These are phyloP conservation scores for Craniophora ligustri DNA, from an alignment of 2,888 invertebrate genomes.

Conservation along the genomic window DNA sequence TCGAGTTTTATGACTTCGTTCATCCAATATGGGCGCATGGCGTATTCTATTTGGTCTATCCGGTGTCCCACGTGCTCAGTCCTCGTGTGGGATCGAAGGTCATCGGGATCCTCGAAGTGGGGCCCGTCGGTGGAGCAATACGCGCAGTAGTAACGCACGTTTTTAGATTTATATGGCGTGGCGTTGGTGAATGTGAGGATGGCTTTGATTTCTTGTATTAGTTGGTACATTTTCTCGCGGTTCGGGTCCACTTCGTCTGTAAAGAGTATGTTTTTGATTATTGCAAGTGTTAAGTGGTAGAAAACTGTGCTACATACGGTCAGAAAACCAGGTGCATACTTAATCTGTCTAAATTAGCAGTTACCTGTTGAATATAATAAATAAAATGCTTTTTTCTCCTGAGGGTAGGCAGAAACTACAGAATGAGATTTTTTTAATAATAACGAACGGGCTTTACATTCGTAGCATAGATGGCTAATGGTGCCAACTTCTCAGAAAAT, in stretches of 20 bases:
- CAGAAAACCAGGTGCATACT: too few relatives aligned
- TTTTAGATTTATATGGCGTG: conserved; percentile 69
- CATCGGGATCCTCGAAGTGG: conserved; percentile 62
- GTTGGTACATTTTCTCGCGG: conserved; percentile 46
- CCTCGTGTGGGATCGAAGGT: conserved; percentile 64
- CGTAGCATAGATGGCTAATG: too few relatives aligned
- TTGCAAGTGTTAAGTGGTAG: background rate
- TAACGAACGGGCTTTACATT: too few relatives aligned
- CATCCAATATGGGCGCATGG: conserved; percentile 66
- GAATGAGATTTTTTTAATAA: too few relatives aligned
- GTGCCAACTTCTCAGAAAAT: too few relatives aligned
- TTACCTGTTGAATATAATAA: too few relatives aligned
- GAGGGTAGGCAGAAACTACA: too few relatives aligned
- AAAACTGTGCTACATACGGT: background rate
- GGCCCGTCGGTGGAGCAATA: conserved; percentile 64
- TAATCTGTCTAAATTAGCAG: too few relatives aligned
- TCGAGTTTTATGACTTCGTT: conserved; percentile 75
- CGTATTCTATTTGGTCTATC: conserved; percentile 57
- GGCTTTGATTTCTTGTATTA: conserved; percentile 65
- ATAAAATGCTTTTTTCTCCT: too few relatives aligned
- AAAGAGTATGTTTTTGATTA: background rate
- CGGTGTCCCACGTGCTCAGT: conserved; percentile 57
- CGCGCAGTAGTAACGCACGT: conserved; percentile 63
- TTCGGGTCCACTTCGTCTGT: conserved; percentile 19
- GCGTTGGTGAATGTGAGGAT: conserved; percentile 71